Conservation (phyloP, 2,888 invertebrate species). For the Abrostola triplasia region DNA sequence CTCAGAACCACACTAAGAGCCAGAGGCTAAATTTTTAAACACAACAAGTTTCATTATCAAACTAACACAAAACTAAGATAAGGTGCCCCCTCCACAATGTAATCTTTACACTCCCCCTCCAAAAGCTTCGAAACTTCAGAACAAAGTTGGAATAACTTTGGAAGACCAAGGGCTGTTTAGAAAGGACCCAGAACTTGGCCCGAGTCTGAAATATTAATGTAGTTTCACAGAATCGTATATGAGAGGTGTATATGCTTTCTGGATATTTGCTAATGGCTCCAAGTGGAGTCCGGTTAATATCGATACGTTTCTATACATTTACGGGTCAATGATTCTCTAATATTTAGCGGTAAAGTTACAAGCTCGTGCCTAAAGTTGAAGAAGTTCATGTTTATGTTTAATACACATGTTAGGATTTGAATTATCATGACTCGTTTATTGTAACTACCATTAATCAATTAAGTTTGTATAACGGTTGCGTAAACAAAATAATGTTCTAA, state of each 20-base stretch:
- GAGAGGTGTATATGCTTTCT: conserved; percentile 75
- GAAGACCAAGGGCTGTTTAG: conserved; percentile 89
- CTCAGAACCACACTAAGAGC: conserved; percentile 9
- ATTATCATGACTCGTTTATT: not conserved
- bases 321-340: conserved; percentile 20
- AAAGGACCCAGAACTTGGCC: conserved; percentile 84
- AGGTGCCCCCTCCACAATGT: conserved; percentile 77
- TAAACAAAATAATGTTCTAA: not conserved
- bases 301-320: conserved; percentile 48
- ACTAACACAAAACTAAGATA: conserved; percentile 82
- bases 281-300: conserved; percentile 51
- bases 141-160: conserved; percentile 87
- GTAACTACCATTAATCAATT: not conserved
- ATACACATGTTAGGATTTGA: not conserved
- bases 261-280: conserved; percentile 73
- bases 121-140: conserved; percentile 74
- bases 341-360: conserved; percentile 26
- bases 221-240: conserved; percentile 87
- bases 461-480: not conserved
- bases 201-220: conserved; percentile 87
- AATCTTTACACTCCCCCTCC: conserved; percentile 82
- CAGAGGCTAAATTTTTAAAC: conserved; percentile 48
- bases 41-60: conserved; percentile 68
- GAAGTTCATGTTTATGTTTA: not conserved
- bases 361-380: not conserved